Conservation (phyloP, 2,113 vertebrate species). For the Brachypodius melanocephalos region DNA sequence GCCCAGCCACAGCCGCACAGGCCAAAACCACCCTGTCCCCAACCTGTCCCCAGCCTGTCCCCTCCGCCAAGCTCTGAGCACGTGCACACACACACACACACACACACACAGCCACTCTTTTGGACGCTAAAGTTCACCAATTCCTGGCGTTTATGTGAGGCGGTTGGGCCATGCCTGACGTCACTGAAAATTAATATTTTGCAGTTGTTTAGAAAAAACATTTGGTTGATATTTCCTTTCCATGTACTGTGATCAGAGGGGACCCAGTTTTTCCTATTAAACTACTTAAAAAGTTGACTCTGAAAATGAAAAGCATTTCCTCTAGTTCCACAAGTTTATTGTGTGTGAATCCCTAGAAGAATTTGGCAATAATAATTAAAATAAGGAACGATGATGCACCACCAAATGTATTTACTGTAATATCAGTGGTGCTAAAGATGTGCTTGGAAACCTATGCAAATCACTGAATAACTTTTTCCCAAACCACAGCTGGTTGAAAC, state of each 20-base stretch:
- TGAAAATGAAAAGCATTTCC: constrained; percentile 67
- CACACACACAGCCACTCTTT: accelerated
- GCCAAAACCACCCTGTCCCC: background rate
- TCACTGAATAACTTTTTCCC: constrained; percentile 39
- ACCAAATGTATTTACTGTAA: constrained; percentile 37
- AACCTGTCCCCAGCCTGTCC: background rate
- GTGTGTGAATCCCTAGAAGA: constrained; percentile 58
- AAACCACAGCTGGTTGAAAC: constrained; percentile 28
- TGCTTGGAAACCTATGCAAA: constrained; percentile 33
- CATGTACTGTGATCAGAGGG: background rate
- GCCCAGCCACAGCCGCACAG: accelerated
- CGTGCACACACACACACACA: background rate
- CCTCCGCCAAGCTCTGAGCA: background rate
- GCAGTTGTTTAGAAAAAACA: constrained; percentile 68
- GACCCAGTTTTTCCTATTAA: constrained; percentile 19
- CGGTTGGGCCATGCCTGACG: background rate
- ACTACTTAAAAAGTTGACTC: constrained; percentile 28
- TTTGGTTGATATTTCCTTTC: constrained; percentile 62
- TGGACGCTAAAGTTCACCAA: background rate
- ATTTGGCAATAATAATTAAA: constrained; percentile 61
- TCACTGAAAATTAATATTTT: constrained; percentile 63
- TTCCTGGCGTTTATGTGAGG: background rate
- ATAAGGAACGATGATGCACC: constrained; percentile 44
- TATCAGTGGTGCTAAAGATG: constrained; percentile 30
- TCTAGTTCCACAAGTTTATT: constrained; percentile 48